Base-by-base conservation (phyloP, 1,140 invertebrate species). In the Diploscapter pachys region DNA sequence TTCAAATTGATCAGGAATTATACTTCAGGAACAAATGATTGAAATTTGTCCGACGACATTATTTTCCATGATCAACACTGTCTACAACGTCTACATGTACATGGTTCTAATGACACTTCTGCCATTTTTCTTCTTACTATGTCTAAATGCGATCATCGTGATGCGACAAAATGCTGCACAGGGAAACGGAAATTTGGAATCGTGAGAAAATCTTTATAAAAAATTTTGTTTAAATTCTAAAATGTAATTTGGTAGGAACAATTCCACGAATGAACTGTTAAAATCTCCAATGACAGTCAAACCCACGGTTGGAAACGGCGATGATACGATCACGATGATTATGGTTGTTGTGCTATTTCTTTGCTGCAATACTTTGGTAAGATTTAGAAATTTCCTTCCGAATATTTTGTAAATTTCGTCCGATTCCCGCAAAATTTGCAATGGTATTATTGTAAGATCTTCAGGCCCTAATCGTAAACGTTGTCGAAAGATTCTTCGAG, bases 71-170 rank as follows among this genome's bases (percentile, higher is more conserved):
- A 85, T 84, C 31, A 85, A 84, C 63, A 81, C 82, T 0, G 72
- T 84, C 51, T 84, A 84, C 56, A 84, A 84, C 68, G 82, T 85
- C 13, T 85, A 84, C 64, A 75, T 84, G 69, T 84, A 85, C 70
- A 82, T 85, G 81, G 73, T 85, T 52, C 64, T 85, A 49, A 84
- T 84, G 83, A 84, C 83, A 6, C 71, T 84, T 57, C 66, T 84
- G 31, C 83, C 83, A 8, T 84, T 84, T 76, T 71, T 85, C 53
- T 79, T 85, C 56, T 69, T 84, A 8, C 75, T 84, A 5, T 68
- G 85, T 56, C 74, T 84, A 49, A 84, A 84, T 73, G 76, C 80
- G n/a, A 73, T 84, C 11, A 84, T 84, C 61, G 77, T 84, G 4
- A 54, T 78, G 13, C 57, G 78, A 52, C 78, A 84, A 61, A 63